A percentile compares a stretch with the other conserved stretches of the same genome.
Evolutionary conservation across 2,888 invertebrate genomes (phyloP).

Genomic region (Amiota minor): DNA sequence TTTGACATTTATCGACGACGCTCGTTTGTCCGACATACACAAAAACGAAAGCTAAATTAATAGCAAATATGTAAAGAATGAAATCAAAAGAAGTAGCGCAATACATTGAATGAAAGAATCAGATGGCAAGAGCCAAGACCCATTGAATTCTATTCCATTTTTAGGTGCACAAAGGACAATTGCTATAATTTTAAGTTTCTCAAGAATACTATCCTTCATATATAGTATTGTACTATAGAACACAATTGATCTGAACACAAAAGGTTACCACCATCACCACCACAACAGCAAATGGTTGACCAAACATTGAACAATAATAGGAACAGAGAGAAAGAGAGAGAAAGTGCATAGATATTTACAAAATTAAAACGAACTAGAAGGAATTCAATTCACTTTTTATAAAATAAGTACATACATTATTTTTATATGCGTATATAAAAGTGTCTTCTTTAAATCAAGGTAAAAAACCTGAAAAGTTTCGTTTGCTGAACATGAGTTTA

Average conservation of each 20-base stretch:
- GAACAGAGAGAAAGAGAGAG: too few species aligned
- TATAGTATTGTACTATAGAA: slow-evolving; percentile 41
- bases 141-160: slow-evolving; percentile 34
- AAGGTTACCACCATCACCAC: slow-evolving; percentile 10
- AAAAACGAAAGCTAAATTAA: slow-evolving; percentile 46
- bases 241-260: slow-evolving; percentile 57
- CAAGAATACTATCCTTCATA: too few species aligned
- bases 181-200: not conserved
- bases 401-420: too few species aligned
- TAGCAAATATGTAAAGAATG: slow-evolving; percentile 52
- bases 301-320: not conserved
- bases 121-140: slow-evolving; percentile 42
- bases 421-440: too few species aligned
- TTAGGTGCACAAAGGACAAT: slow-evolving; percentile 37
- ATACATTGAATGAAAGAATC: slow-evolving; percentile 40
- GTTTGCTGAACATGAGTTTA: too few species aligned
- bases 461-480: too few species aligned
- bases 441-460: too few species aligned
- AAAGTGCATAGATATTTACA: too few species aligned
- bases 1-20: slow-evolving; percentile 53
- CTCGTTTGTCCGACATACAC: slow-evolving; percentile 43
- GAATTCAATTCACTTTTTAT: too few species aligned
- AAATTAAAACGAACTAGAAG: too few species aligned
- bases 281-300: slow-evolving; percentile 44
- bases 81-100: too few species aligned